A percentile compares a stretch with the other conserved stretches of the same genome.
phyloP scores from a whole-genome alignment of 2,113 vertebrate genomes.

The Perccottus glenii region DNA sequence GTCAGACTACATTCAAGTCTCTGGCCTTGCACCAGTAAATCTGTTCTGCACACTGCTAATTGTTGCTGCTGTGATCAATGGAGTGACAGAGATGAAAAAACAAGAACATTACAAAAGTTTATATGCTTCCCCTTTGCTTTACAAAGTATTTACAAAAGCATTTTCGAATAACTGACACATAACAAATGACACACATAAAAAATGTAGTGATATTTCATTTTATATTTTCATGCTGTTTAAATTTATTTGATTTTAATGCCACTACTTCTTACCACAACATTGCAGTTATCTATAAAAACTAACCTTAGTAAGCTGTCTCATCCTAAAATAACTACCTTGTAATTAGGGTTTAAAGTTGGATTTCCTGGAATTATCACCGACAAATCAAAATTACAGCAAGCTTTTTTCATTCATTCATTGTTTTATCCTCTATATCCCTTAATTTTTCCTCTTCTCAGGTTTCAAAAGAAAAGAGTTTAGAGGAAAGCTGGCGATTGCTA shows the following conservation, averaged over 20 bases:
- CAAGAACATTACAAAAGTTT: constrained; percentile 28
- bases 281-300: constrained; percentile 41
- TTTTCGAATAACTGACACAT: no score
- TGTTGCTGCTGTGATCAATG: constrained; percentile 28
- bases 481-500: constrained; percentile 96
- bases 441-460: constrained; percentile 72
- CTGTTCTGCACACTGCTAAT: constrained; percentile 26
- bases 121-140: neutral
- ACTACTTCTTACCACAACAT: neutral
- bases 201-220: no score
- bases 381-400: constrained; percentile 12
- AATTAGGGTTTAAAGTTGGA: constrained; percentile 50
- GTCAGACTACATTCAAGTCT: constrained; percentile 45
- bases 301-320: constrained; percentile 44
- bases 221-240: no score
- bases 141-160: no score
- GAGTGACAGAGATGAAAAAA: constrained; percentile 11
- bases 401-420: neutral
- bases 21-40: constrained; percentile 24
- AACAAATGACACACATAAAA: no score
- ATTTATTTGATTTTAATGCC: neutral
- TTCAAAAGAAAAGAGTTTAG: constrained; percentile 97
- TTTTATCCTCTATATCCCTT: neutral
- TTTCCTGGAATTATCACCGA: constrained; percentile 49
- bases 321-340: constrained; percentile 57